A percentile compares a stretch with the other conserved stretches of the same genome.
These are phyloP conservation scores for Nudaria mundana DNA, from an alignment of 2,888 invertebrate species.

Conservation along the genomic window DNA sequence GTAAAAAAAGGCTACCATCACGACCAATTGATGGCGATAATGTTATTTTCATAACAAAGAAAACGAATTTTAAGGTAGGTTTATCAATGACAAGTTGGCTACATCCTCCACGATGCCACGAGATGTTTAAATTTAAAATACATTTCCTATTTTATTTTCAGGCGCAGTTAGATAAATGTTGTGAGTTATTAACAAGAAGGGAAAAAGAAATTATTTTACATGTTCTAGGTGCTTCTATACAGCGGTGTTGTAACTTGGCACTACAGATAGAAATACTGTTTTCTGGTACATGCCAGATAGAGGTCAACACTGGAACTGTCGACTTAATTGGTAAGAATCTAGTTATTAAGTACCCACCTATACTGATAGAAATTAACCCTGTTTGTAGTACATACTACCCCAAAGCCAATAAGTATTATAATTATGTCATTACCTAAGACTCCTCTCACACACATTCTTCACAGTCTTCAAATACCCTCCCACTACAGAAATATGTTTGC, in stretches of 20 bases:
- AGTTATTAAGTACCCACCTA: too few species aligned
- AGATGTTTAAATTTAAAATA: too few species aligned
- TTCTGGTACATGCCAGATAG: conserved; percentile 85
- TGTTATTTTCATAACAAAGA: conserved; percentile 92
- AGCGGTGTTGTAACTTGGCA: conserved; percentile 91
- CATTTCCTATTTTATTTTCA: conserved; percentile 59
- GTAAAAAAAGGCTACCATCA: conserved; percentile 83
- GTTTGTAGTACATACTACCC: too few species aligned
- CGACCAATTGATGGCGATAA: conserved; percentile 84
- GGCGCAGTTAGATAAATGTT: conserved; percentile 89
- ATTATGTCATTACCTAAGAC: too few species aligned
- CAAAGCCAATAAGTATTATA: too few species aligned
- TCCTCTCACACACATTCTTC: too few species aligned
- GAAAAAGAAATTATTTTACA: conserved; percentile 90
- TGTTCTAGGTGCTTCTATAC: conserved; percentile 93
- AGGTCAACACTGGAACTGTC: conserved; percentile 93
- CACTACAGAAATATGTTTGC: too few species aligned
- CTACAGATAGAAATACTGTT: conserved; percentile 87
- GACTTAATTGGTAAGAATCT: conserved; percentile 89
- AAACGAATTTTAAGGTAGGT: conserved; percentile 91
- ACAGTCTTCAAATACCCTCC: too few species aligned
- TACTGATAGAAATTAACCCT: too few species aligned
- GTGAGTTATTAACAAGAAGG: conserved; percentile 87
- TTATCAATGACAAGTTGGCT: too few species aligned
- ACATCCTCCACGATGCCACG: too few species aligned